phyloP scores from a whole-genome alignment of 2,888 invertebrate genomes.

The Mactromeris polynyma region DNA sequence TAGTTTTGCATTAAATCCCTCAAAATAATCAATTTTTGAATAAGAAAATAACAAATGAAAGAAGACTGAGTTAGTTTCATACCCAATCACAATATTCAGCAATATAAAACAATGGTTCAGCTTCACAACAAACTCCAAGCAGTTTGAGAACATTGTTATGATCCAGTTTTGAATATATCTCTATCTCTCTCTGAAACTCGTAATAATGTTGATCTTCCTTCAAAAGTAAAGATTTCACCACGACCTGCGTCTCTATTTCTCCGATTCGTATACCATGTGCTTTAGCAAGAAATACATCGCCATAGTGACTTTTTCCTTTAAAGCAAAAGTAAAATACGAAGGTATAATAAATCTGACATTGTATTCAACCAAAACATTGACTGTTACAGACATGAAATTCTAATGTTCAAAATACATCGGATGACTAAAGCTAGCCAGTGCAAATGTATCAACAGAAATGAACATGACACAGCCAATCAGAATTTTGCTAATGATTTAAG shows the following conservation, averaged over 20 bases:
- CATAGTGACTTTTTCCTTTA: conserved; percentile 95
- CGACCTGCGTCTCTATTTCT: conserved; percentile 84
- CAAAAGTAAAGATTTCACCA: conserved; percentile 86
- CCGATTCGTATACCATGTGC: conserved; percentile 87
- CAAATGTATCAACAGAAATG: no score
- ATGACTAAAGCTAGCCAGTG: no score
- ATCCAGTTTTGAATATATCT: conserved; percentile 93
- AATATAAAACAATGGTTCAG: conserved; percentile 95
- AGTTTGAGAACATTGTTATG: conserved; percentile 93
- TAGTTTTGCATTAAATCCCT: no score
- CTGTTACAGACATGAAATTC: neutral
- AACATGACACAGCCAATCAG: no score
- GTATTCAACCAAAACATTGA: neutral
- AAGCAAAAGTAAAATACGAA: neutral
- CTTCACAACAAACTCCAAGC: conserved; percentile 92
- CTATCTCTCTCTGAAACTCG: conserved; percentile 96
- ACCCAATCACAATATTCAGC: conserved; percentile 98
- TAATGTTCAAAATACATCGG: neutral
- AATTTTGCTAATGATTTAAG: no score
- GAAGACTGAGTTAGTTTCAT: conserved; percentile 77
- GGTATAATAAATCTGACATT: neutral
- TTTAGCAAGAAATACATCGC: conserved; percentile 95
- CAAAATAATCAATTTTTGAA: no score
- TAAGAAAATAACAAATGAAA: no score
- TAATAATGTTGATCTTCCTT: conserved; percentile 83